phyloP scores from a whole-genome alignment of 2,888 invertebrate genomes.

The Gnatocerus cornutus region DNA sequence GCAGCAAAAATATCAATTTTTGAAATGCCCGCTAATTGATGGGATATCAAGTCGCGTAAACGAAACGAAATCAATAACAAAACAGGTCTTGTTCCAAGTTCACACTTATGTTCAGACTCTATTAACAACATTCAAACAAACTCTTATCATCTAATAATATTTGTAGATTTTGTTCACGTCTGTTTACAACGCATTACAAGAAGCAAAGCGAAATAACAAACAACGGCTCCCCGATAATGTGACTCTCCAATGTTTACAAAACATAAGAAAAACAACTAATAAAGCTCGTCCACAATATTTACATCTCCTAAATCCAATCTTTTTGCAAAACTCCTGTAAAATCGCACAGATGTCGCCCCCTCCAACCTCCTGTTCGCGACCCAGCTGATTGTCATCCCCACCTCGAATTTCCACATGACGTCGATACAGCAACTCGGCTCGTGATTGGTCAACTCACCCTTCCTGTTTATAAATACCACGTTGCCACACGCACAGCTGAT shows the following conservation, averaged over 20 bases:
- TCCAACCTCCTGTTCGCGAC: background rate
- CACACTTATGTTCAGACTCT: too few relatives aligned
- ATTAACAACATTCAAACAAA: background rate
- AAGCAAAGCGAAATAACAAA: background rate
- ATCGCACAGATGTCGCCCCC: conserved; percentile 21
- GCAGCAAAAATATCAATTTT: background rate
- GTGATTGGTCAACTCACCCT: conserved; percentile 55
- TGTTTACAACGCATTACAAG: background rate
- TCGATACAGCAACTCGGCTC: conserved; percentile 52
- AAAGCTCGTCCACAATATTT: background rate
- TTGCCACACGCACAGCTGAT: conserved; percentile 64
- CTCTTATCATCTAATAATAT: background rate
- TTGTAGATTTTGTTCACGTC: background rate
- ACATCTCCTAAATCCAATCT: background rate
- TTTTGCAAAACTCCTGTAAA: background rate
- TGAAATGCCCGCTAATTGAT: background rate
- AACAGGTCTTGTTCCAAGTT: background rate
- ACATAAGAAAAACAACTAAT: background rate
- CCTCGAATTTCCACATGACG: conserved; percentile 53
- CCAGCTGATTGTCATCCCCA: conserved; percentile 62
- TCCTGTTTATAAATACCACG: conserved; percentile 56
- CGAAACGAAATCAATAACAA: background rate
- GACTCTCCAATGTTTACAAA: too few relatives aligned
- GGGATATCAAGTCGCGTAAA: background rate
- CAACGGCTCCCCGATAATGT: background rate